Evolutionary conservation across 2,888 invertebrate genomes (phyloP), one percentile per base, ranked within the genome.

Genomic region (Alentia gelatinosa): DNA sequence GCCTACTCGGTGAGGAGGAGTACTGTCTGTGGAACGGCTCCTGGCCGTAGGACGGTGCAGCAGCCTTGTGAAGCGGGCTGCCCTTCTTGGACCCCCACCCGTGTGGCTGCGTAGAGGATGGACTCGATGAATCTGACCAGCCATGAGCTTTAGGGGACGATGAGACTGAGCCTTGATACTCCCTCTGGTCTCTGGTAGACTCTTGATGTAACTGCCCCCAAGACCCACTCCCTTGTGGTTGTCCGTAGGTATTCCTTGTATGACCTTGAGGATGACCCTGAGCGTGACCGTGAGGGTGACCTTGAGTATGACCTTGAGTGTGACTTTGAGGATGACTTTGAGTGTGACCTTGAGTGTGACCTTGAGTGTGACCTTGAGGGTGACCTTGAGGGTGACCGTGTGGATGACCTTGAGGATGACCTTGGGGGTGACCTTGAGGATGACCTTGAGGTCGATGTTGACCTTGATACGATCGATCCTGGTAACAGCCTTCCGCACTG

Each of bases 71-170:
- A 1, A 42, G 47, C 26, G 19, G 86, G 30, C 50, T 86, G 42
- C 30, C 47, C 7, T 23, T 1, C 5, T 42, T 12, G 1, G 86
- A 23, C 1, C 86, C 50, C 86, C 86, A 86, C 9, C 86, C 86
- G 47, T 86, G 86, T 33, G 86, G 86, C 35, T 86, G 47, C 12
- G 86, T 86, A 30, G 86, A 83, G 23, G 83, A 3, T 42, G 42
- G n/a, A 5, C 39, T 30, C 1, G 3, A 1, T 1, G 30, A 47
- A 26, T 47, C 86, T 33, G 47, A 26, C 86, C 86, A 86, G 26
- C 86, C 86, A 47, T 86, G 86, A 9, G 86, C 86, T 86, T 86
- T 86, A 5, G 86, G 86, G 9, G 86, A 47, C 23, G 47, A 79
- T 1, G 12, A 39, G 0, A 23, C 35, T 1, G 33, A 5, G 5